A percentile compares a stretch with the other conserved stretches of the same genome.
phyloP scores from a whole-genome alignment of 2,113 vertebrate species.

The Peromyscus maniculatus region DNA sequence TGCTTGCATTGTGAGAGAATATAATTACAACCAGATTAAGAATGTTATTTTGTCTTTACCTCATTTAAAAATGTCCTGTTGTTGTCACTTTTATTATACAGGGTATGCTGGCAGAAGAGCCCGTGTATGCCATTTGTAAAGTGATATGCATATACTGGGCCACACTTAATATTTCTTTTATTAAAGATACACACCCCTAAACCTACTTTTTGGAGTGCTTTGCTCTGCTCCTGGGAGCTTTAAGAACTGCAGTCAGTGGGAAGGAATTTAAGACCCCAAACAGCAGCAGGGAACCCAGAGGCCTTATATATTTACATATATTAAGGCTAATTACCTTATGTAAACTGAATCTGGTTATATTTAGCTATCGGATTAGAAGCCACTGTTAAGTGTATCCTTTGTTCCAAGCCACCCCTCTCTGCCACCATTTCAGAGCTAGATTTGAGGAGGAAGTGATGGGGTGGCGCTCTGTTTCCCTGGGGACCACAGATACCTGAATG shows the following conservation, averaged over 20 bases:
- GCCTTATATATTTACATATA: neutral
- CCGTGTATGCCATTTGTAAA: neutral
- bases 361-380: neutral
- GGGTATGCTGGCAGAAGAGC: neutral
- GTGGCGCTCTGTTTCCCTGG: neutral
- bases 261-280: neutral
- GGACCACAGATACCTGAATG: neutral
- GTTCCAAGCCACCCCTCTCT: neutral
- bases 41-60: slow-evolving; percentile 4
- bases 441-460: neutral
- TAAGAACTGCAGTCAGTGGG: neutral
- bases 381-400: neutral
- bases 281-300: neutral
- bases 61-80: slow-evolving; percentile 20
- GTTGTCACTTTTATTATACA: neutral
- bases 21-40: slow-evolving; percentile 35
- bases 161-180: neutral
- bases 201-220: neutral
- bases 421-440: neutral
- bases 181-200: neutral
- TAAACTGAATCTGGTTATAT: slow-evolving; percentile 19
- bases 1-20: neutral
- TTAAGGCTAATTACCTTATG: neutral
- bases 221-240: neutral
- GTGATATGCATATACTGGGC: neutral